Evolutionary conservation across 2,888 invertebrate species (phyloP).

Genomic region (Ectropis crepuscularia): DNA sequence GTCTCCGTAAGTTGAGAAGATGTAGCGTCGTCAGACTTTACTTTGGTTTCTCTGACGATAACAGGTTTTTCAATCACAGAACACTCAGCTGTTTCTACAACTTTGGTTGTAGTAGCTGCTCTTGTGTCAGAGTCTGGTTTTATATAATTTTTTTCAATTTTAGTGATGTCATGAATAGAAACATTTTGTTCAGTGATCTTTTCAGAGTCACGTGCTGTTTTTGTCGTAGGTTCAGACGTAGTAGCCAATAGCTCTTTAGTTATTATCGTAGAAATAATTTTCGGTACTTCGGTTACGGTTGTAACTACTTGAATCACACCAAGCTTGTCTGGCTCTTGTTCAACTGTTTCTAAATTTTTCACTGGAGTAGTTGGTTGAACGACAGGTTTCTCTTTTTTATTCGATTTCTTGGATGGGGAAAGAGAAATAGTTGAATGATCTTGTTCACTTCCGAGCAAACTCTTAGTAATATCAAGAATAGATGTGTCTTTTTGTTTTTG

Average conservation of each 20-base stretch:
- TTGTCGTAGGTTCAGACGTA: slow-evolving; percentile 27
- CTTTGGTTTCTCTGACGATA: slow-evolving; percentile 29
- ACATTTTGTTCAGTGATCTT: slow-evolving; percentile 18
- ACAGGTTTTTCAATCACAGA: slow-evolving; percentile 13
- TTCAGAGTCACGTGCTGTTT: slow-evolving; percentile 9
- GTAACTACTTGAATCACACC: slow-evolving; percentile 26
- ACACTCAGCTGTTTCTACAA: slow-evolving; percentile 19
- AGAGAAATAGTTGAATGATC: slow-evolving; percentile 36
- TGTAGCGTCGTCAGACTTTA: slow-evolving; percentile 33
- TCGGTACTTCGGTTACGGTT: slow-evolving; percentile 30
- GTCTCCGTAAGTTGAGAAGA: slow-evolving; percentile 25
- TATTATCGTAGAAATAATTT: slow-evolving; percentile 22
- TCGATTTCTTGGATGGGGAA: slow-evolving; percentile 19
- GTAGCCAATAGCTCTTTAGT: slow-evolving; percentile 25
- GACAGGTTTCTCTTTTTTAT: slow-evolving; percentile 2
- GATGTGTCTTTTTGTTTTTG: slow-evolving; percentile 27
- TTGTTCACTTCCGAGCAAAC: slow-evolving; percentile 46
- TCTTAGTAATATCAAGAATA: slow-evolving; percentile 39
- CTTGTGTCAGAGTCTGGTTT: slow-evolving; percentile 27
- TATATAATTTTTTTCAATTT: slow-evolving; percentile 11
- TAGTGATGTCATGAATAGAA: slow-evolving; percentile 23
- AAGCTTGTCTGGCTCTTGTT: slow-evolving; percentile 14
- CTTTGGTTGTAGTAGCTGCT: slow-evolving; percentile 29
- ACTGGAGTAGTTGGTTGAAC: not conserved
- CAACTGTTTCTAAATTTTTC: slow-evolving; percentile 10